phyloP scores from a whole-genome alignment of 2,888 invertebrate genomes.

The Torymus texanus region DNA sequence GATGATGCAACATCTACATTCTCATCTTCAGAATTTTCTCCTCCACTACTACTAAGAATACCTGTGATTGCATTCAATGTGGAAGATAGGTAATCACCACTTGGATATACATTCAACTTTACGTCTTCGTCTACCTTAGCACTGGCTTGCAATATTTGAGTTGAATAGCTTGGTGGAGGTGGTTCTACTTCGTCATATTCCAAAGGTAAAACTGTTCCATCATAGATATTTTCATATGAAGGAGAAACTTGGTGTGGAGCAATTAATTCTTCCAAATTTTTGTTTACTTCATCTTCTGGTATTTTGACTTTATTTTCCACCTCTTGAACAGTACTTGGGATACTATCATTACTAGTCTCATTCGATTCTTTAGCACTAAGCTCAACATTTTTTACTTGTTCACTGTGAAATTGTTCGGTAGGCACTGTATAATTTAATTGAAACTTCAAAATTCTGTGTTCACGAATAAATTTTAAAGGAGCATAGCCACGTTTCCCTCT shows the following conservation, averaged over 20 bases:
- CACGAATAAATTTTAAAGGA: conserved; percentile 79
- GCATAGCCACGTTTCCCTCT: conserved; percentile 83
- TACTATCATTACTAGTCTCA: conserved; percentile 1
- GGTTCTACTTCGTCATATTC: conserved; percentile 34
- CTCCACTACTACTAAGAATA: conserved; percentile 21
- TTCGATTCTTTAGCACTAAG: neutral
- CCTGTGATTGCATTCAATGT: conserved; percentile 41
- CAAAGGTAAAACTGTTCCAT: conserved; percentile 50
- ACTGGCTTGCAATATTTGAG: conserved; percentile 27
- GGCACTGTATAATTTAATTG: conserved; percentile 74
- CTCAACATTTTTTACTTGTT: conserved; percentile 5
- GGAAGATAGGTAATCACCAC: conserved; percentile 47
- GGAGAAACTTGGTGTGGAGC: conserved; percentile 47
- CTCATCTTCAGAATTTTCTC: conserved; percentile 7
- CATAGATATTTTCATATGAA: conserved; percentile 49
- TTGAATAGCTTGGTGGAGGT: conserved; percentile 41
- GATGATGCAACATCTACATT: conserved; percentile 25
- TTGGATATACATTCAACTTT: conserved; percentile 46
- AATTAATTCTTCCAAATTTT: conserved; percentile 18
- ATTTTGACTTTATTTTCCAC: neutral
- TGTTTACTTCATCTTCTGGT: conserved; percentile 8
- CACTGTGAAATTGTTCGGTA: conserved; percentile 66
- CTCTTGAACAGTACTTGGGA: conserved; percentile 1
- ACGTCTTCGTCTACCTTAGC: conserved; percentile 43
- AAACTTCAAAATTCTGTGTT: conserved; percentile 77